A percentile compares a stretch with the other conserved stretches of the same genome.
These are phyloP conservation scores for Cranoglanis bouderius DNA, from an alignment of 2,113 vertebrate genomes.

Conservation along the genomic window DNA sequence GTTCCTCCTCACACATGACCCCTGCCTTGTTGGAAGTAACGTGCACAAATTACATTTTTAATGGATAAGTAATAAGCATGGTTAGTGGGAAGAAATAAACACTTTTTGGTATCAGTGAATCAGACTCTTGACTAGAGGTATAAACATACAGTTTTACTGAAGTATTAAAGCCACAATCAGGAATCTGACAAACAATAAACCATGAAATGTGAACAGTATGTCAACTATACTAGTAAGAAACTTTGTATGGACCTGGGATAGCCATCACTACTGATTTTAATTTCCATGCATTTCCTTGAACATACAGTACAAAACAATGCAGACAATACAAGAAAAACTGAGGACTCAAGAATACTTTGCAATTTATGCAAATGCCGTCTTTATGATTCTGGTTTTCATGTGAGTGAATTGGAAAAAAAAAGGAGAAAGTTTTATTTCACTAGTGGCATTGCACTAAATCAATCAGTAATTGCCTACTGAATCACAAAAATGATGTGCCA, in stretches of 20 bases:
- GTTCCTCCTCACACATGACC: not conserved
- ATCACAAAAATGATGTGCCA: not conserved
- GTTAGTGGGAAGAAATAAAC: not conserved
- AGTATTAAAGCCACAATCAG: not conserved
- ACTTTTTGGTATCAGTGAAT: not conserved
- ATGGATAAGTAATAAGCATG: constrained; percentile 14
- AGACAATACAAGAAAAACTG: not conserved
- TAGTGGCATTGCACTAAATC: not conserved
- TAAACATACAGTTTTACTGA: not conserved
- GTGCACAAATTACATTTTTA: constrained; percentile 11
- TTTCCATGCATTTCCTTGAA: not conserved
- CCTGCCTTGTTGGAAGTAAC: constrained; percentile 13
- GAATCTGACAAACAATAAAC: constrained; percentile 9
- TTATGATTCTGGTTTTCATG: not conserved
- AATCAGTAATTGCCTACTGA: not conserved
- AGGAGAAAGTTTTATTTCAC: not conserved
- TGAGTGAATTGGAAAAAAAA: not conserved
- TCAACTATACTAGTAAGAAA: not conserved
- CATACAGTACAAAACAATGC: not conserved
- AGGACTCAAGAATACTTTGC: not conserved
- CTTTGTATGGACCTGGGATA: too few species aligned
- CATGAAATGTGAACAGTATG: constrained; percentile 10
- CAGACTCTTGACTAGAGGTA: not conserved
- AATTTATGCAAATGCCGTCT: not conserved
- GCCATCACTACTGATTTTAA: not conserved